Evolutionary conservation across 2,888 invertebrate genomes (phyloP).

Genomic region (Alsophila aescularia): DNA sequence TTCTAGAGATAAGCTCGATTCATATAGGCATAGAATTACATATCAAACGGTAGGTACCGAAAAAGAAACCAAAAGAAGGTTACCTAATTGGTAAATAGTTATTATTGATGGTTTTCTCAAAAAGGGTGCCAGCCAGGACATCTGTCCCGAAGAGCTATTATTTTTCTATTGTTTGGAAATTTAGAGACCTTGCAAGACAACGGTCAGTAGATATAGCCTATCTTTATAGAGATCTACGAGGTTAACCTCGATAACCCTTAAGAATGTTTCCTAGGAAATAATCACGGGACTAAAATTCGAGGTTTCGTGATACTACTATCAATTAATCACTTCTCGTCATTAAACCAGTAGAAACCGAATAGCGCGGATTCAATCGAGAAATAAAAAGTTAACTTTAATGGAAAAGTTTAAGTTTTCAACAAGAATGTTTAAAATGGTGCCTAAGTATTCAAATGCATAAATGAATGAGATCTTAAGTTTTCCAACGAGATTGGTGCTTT

Average conservation of each 20-base stretch:
- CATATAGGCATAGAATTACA: too few species aligned
- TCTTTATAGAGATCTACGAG: background rate
- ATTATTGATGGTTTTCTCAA: too few species aligned
- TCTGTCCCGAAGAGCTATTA: too few species aligned
- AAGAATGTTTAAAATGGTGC: too few species aligned
- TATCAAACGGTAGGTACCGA: too few species aligned
- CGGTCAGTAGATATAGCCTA: too few species aligned
- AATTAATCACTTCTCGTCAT: background rate
- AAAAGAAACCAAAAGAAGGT: too few species aligned
- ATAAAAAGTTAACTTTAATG: background rate
- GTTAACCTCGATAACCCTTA: constrained; percentile 21
- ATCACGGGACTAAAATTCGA: constrained; percentile 21
- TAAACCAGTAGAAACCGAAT: background rate
- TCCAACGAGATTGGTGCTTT: background rate
- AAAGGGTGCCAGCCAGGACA: too few species aligned
- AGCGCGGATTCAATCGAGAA: background rate
- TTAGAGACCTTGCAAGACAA: too few species aligned
- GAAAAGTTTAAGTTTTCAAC: background rate
- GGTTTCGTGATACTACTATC: constrained; percentile 3
- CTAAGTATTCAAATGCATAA: background rate
- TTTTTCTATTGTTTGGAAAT: too few species aligned
- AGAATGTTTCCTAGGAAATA: background rate
- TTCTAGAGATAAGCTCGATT: too few species aligned
- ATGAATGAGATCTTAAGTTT: background rate
- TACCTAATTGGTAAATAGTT: too few species aligned